These are phyloP conservation scores for Ceyx melanurus DNA, from an alignment of 2,113 vertebrate genomes.

Conservation along the genomic window DNA sequence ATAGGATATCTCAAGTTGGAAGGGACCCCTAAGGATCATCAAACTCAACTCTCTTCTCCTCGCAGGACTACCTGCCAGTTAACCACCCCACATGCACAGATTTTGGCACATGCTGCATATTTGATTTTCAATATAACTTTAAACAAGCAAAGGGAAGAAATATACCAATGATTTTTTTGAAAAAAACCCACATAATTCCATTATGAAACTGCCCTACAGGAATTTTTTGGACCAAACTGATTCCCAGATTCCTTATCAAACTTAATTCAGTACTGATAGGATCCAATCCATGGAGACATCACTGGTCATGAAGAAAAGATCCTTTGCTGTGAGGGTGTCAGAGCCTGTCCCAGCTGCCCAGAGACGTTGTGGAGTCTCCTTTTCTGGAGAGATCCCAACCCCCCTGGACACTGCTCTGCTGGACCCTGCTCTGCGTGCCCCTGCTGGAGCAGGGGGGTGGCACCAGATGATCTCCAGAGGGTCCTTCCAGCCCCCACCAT, in stretches of 20 bases:
- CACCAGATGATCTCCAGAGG: neutral
- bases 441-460: neutral
- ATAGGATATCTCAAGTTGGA: neutral
- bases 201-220: neutral
- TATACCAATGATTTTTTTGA: neutral
- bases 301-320: neutral
- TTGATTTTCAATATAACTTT: neutral
- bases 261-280: rapidly evolving
- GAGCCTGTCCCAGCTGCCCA: neutral
- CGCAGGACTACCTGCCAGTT: neutral
- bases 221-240: neutral
- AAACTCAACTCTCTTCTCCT: neutral
- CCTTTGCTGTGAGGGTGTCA: neutral
- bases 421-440: neutral
- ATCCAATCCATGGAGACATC: neutral
- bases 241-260: neutral
- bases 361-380: neutral
- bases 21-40: neutral
- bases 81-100: neutral
- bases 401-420: neutral
- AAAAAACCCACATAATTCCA: neutral
- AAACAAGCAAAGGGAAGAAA: neutral
- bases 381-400: neutral
- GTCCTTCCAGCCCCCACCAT: neutral
- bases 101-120: neutral